Percentiles rank a stretch among this genome's conserved stretches.
Conservation (phyloP, 2,113 vertebrate genomes). For the Boulengeromyrus knoepffleri region DNA sequence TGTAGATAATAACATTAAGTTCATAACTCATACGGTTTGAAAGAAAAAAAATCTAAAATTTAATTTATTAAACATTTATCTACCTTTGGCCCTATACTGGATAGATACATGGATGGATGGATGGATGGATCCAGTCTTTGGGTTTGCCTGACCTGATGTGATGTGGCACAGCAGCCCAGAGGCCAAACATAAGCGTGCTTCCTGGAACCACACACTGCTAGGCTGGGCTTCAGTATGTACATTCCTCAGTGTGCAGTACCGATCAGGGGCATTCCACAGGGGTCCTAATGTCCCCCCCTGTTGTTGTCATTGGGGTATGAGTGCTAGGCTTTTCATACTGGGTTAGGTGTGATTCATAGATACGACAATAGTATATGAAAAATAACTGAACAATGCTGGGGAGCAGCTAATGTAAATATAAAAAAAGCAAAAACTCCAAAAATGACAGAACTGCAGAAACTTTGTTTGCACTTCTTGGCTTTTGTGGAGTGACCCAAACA, state of each 20-base stretch:
- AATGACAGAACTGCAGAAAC: background rate
- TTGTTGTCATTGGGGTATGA: background rate
- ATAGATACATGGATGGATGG: background rate
- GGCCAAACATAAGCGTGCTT: background rate
- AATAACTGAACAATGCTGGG: background rate
- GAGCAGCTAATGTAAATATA: background rate
- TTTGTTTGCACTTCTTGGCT: background rate
- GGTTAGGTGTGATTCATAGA: background rate
- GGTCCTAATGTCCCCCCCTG: background rate
- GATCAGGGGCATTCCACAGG: background rate
- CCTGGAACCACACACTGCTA: background rate
- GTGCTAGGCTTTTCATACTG: background rate
- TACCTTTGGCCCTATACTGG: background rate
- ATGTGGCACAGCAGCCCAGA: background rate
- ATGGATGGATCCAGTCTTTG: background rate
- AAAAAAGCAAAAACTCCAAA: background rate
- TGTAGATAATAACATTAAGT: background rate
- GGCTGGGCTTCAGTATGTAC: background rate
- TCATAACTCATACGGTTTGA: background rate
- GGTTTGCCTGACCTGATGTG: background rate
- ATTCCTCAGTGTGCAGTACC: background rate
- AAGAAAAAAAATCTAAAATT: background rate
- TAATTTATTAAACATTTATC: background rate
- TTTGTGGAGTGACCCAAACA: background rate
- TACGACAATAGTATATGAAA: background rate